A percentile compares a stretch with the other conserved stretches of the same genome.
Evolutionary conservation across 1,140 invertebrate species (phyloP).

Genomic region (Littorina saxatilis): DNA sequence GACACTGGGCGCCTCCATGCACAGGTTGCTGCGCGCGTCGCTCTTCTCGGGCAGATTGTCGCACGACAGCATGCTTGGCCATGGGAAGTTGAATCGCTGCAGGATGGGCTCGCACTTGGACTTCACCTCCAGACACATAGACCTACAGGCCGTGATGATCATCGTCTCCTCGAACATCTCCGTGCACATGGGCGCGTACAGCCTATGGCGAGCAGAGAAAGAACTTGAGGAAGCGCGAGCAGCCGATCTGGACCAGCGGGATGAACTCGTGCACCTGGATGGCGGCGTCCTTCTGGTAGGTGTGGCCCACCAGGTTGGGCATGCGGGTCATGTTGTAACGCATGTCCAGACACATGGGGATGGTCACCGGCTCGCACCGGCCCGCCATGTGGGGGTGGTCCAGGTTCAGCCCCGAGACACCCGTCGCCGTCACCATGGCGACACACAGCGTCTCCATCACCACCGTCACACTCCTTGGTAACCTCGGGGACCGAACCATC

Average conservation of each 20-base stretch:
- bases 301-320: constrained; percentile 78
- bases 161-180: constrained; percentile 73
- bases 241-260: constrained; percentile 78
- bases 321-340: constrained; percentile 98
- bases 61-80: constrained; percentile 74
- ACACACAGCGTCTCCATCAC: neutral
- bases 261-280: constrained; percentile 74
- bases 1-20: constrained; percentile 85
- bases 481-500: too few species aligned
- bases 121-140: constrained; percentile 75
- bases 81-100: constrained; percentile 71
- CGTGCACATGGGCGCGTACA: constrained; percentile 95
- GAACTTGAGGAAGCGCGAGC: constrained; percentile 91
- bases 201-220: constrained; percentile 96
- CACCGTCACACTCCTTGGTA: too few species aligned
- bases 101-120: constrained; percentile 74
- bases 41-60: constrained; percentile 72
- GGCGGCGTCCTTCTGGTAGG: constrained; percentile 70
- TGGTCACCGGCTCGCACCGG: constrained; percentile 94
- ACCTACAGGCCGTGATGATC: constrained; percentile 74
- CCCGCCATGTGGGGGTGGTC: constrained; percentile 10
- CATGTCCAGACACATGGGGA: constrained; percentile 96
- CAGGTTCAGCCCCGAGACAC: neutral
- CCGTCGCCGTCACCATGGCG: neutral
- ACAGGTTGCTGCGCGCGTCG: constrained; percentile 84